phyloP scores from a whole-genome alignment of 1,140 invertebrate genomes.

The Heliconius eleuchia region DNA sequence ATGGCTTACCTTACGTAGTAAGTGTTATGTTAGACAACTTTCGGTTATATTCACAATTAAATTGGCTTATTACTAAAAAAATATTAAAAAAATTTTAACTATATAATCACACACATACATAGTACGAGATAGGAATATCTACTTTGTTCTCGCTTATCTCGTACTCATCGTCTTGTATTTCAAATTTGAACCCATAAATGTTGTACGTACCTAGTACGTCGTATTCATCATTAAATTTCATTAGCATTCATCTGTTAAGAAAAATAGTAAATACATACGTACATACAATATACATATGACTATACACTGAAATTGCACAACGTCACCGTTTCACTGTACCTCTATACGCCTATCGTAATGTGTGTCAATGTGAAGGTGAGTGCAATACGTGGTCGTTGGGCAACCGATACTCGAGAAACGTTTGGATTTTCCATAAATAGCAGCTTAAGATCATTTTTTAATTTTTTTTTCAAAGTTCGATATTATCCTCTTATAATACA shows the following conservation, averaged over 20 bases:
- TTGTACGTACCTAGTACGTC: too few species aligned
- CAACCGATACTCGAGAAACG: slow-evolving; percentile 20
- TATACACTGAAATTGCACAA: not conserved
- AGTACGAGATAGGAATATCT: too few species aligned
- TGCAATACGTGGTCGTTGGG: slow-evolving; percentile 34
- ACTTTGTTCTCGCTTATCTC: too few species aligned
- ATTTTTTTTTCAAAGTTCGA: too few species aligned
- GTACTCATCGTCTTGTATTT: too few species aligned
- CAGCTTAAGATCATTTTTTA: not conserved
- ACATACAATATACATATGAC: not conserved
- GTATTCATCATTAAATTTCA: not conserved
- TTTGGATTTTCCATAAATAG: slow-evolving; percentile 7
- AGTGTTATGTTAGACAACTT: not conserved
- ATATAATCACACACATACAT: too few species aligned
- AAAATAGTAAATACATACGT: not conserved
- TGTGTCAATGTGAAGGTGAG: slow-evolving; percentile 38
- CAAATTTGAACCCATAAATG: too few species aligned
- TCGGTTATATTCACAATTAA: not conserved
- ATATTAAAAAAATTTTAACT: too few species aligned
- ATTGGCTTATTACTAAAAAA: too few species aligned
- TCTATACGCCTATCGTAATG: slow-evolving; percentile 23
- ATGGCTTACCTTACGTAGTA: not conserved
- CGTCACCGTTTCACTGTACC: not conserved
- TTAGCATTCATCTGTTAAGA: not conserved
- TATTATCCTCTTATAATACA: too few species aligned